Conservation (phyloP, 2,888 invertebrate species). For the Hipparchia sbordonii region DNA sequence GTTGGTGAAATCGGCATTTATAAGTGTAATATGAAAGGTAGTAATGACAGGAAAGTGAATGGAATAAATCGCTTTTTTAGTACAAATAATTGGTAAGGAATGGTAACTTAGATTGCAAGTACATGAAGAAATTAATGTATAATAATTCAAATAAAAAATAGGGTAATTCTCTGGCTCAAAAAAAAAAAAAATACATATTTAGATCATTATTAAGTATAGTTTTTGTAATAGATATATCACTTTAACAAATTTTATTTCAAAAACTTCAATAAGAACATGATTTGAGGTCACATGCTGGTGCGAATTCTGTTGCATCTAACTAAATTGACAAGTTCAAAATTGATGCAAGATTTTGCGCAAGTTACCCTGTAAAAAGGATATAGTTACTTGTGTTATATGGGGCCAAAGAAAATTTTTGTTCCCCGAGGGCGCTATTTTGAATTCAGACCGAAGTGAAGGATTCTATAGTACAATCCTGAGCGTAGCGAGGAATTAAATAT, state of each 20-base stretch:
- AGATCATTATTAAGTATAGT: not conserved
- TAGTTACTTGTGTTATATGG: too few species aligned
- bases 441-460: too few species aligned
- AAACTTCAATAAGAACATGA: conserved; percentile 2
- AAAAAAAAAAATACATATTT: not conserved
- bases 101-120: conserved; percentile 7
- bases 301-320: too few species aligned
- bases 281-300: not conserved
- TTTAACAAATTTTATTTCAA: not conserved
- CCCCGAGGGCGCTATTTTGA: too few species aligned
- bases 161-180: not conserved
- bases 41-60: not conserved
- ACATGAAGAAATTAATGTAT: not conserved
- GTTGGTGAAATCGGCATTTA: not conserved
- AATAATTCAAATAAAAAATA: not conserved
- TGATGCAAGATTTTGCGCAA: too few species aligned
- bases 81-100: conserved; percentile 6
- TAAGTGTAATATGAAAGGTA: not conserved
- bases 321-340: too few species aligned
- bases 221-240: not conserved
- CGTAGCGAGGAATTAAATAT: too few species aligned
- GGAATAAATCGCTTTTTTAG: not conserved
- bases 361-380: too few species aligned
- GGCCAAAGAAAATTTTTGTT: too few species aligned
- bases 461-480: too few species aligned